Base-by-base conservation (phyloP, 2,888 invertebrate species). In the Branchipolynoe longqiensis region DNA sequence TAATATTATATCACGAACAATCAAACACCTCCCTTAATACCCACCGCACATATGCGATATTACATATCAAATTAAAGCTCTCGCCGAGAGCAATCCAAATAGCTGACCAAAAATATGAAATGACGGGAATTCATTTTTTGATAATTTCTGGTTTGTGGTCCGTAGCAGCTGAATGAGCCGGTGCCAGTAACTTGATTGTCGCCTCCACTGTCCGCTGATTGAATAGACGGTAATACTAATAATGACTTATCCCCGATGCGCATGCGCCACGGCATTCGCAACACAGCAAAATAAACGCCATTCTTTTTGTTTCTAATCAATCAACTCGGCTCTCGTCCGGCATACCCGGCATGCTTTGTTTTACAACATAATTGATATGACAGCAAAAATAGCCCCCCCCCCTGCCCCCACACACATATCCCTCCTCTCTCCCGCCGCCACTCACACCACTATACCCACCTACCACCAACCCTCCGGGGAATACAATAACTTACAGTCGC, bases 401-500 rank as follows among this genome's bases (percentile, higher is more conserved):
- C 36, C 33, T 69, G 6, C 31, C 14, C 31, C 58, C n/a, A 58
- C 62, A 25, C 31, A 31, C n/a, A n/a, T n/a, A n/a, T n/a, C n/a
- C n/a, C n/a, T n/a, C n/a, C n/a, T n/a, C n/a, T n/a, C n/a, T n/a
- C n/a, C n/a, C n/a, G n/a, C n/a, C n/a, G n/a, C n/a, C n/a, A n/a
- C n/a, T n/a, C n/a, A n/a, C n/a, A n/a, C n/a, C n/a, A n/a, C n/a
- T n/a, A n/a, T n/a, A n/a, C n/a, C n/a, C n/a, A n/a, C n/a, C n/a
- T n/a, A n/a, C n/a, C n/a, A n/a, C n/a, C 18, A 18, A 18, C 8
- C 48, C 48, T 48, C 48, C 3, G 36, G 36, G 38, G 69, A 69
- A 69, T 38, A 69, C 69, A 69, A 69, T 69, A 69, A 69, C 69
- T 69, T 69, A 69, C 38, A 38, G 69, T 69, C 62, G 58, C 38